These are phyloP conservation scores for Drosophila littoralis DNA, from an alignment of 1,140 invertebrate species.

Conservation along the genomic window DNA sequence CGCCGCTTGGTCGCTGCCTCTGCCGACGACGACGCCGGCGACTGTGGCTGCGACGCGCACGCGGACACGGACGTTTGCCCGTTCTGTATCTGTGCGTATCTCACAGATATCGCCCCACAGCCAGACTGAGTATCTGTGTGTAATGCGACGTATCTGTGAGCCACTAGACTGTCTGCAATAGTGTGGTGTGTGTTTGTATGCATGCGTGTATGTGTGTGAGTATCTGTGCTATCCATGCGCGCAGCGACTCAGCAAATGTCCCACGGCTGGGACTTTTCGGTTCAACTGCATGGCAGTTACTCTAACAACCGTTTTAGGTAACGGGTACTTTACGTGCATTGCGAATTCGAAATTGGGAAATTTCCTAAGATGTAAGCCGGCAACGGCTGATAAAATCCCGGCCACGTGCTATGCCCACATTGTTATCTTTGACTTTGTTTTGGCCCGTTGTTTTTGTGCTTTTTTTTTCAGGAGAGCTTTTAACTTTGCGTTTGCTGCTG, in stretches of 20 bases:
- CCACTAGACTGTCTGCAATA: background rate
- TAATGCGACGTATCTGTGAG: conserved; percentile 61
- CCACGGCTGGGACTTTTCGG: conserved; percentile 32
- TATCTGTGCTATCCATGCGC: conserved; percentile 27
- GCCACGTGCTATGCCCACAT: conserved; percentile 53
- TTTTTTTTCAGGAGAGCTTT: conserved; percentile 52
- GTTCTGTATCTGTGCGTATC: conserved; percentile 76
- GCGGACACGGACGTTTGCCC: conserved; percentile 11
- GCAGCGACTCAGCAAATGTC: conserved; percentile 40
- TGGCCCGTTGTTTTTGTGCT: conserved; percentile 49
- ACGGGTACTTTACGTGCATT: conserved; percentile 32
- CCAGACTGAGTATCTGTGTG: conserved; percentile 67
- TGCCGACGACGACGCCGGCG: conserved; percentile 31
- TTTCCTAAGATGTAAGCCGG: conserved; percentile 29
- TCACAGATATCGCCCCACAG: conserved; percentile 66
- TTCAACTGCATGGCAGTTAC: conserved; percentile 17
- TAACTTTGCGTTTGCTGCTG: conserved; percentile 21
- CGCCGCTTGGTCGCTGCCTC: conserved; percentile 63
- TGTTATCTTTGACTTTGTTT: conserved; percentile 43
- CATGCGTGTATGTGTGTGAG: background rate
- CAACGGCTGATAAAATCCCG: conserved; percentile 48
- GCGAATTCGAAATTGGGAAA: conserved; percentile 53
- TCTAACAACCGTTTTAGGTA: conserved; percentile 31
- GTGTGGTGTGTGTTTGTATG: conserved; percentile 16
- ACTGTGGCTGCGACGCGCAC: conserved; percentile 45